Percentiles rank a stretch among this genome's conserved stretches.
Evolutionary conservation across 2,113 vertebrate species (phyloP).

Genomic region (Corythoichthys intestinalis): DNA sequence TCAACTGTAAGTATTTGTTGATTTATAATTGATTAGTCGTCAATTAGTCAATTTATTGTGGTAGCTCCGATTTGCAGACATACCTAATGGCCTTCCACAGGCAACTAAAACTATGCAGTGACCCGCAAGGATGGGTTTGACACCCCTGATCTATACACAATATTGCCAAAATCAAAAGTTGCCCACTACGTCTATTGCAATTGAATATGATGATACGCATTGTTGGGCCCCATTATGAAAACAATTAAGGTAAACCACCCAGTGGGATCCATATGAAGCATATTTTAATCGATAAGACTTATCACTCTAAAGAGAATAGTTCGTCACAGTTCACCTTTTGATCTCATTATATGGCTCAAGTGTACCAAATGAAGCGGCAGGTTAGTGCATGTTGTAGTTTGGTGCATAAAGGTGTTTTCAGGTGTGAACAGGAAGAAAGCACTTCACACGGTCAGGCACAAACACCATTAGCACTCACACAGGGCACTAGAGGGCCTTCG

Average conservation of each 20-base stretch:
- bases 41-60: too few relatives aligned
- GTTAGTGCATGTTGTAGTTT: neutral
- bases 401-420: neutral
- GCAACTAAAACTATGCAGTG: too few relatives aligned
- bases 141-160: too few relatives aligned
- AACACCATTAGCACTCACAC: constrained; percentile 70
- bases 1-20: too few relatives aligned
- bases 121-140: too few relatives aligned
- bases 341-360: neutral
- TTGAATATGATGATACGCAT: too few relatives aligned
- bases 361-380: neutral
- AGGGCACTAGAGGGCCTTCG: constrained; percentile 63
- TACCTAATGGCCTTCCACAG: too few relatives aligned
- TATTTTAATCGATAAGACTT: neutral
- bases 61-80: too few relatives aligned
- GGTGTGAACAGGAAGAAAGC: neutral
- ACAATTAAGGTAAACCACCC: neutral
- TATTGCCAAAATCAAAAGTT: too few relatives aligned
- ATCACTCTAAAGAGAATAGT: neutral
- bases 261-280: neutral
- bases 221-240: neutral
- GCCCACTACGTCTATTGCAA: too few relatives aligned
- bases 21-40: too few relatives aligned
- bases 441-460: constrained; percentile 34
- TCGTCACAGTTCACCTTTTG: neutral